These are phyloP conservation scores for Crotophaga sulcirostris DNA, from an alignment of 2,113 vertebrate genomes.

Conservation along the genomic window DNA sequence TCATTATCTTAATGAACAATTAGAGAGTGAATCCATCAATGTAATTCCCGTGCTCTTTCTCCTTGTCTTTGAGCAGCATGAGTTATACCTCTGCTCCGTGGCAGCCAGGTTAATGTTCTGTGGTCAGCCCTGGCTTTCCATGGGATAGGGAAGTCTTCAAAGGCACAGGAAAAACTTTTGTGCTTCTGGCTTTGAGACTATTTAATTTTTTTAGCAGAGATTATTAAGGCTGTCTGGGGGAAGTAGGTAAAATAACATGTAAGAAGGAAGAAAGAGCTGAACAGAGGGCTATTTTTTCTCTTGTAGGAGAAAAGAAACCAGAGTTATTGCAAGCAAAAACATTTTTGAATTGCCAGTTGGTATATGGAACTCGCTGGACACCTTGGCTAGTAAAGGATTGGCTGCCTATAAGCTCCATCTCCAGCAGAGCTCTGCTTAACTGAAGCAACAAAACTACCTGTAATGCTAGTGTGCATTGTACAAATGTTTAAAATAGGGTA, in stretches of 20 bases:
- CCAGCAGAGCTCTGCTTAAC: not conserved
- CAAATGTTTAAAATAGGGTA: not conserved
- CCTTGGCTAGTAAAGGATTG: not conserved
- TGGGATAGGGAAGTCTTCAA: not conserved
- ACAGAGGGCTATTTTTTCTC: not conserved
- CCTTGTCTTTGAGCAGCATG: not conserved
- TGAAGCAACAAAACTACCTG: not conserved
- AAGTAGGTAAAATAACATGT: not conserved
- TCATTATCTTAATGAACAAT: constrained; percentile 33
- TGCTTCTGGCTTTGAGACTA: not conserved
- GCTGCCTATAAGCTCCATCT: not conserved
- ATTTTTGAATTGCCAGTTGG: not conserved
- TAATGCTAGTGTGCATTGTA: not conserved
- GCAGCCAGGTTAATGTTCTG: not conserved
- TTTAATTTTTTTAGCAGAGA: not conserved
- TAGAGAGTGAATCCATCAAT: not conserved
- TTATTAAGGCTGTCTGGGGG: not conserved
- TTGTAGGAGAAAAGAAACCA: not conserved
- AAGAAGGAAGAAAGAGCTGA: not conserved
- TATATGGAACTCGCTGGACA: not conserved
- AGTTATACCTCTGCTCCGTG: not conserved
- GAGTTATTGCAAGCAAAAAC: not conserved
- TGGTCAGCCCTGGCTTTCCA: not conserved
- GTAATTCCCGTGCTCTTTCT: not conserved
- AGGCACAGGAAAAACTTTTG: not conserved